Conservation (phyloP, 2,888 invertebrate species). For the Chromoteleia sp. region DNA sequence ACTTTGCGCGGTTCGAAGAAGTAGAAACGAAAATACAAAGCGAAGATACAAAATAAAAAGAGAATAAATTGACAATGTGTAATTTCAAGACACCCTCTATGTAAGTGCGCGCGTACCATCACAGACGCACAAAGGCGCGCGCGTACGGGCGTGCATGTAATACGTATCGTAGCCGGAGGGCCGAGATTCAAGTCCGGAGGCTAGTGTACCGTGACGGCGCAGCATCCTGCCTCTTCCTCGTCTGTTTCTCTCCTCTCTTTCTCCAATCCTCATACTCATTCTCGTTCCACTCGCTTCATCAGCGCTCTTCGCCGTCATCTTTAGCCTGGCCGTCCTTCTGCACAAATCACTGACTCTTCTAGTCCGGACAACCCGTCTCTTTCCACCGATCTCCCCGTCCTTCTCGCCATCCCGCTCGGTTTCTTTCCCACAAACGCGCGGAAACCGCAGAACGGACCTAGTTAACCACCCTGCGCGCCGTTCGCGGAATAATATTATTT, state of each 20-base stretch:
- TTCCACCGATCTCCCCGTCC: constrained; percentile 42
- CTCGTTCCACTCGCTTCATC: constrained; percentile 70
- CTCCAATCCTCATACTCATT: constrained; percentile 65
- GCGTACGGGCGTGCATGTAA: constrained; percentile 45
- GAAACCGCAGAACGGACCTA: constrained; percentile 71
- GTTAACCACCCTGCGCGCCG: constrained; percentile 69
- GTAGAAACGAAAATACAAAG: constrained; percentile 4
- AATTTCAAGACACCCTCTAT: constrained; percentile 65
- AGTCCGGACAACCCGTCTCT: constrained; percentile 60
- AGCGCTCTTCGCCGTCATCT: constrained; percentile 63
- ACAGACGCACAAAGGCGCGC: constrained; percentile 27
- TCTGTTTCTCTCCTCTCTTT: constrained; percentile 68
- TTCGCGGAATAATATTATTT: constrained; percentile 71
- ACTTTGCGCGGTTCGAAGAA: background rate
- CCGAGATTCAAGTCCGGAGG: constrained; percentile 75
- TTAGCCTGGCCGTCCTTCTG: constrained; percentile 62
- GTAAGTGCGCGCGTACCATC: constrained; percentile 53
- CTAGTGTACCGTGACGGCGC: constrained; percentile 82
- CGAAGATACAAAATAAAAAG: too few species aligned
- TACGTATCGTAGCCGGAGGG: constrained; percentile 76
- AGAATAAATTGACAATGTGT: constrained; percentile 58
- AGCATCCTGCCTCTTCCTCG: constrained; percentile 79
- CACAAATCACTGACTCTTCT: constrained; percentile 65
- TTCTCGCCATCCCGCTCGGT: constrained; percentile 39
- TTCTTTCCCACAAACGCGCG: constrained; percentile 69